A percentile compares a stretch with the other conserved stretches of the same genome.
These are phyloP conservation scores for Anastatus disparis DNA, from an alignment of 1,140 invertebrate genomes.

Conservation along the genomic window DNA sequence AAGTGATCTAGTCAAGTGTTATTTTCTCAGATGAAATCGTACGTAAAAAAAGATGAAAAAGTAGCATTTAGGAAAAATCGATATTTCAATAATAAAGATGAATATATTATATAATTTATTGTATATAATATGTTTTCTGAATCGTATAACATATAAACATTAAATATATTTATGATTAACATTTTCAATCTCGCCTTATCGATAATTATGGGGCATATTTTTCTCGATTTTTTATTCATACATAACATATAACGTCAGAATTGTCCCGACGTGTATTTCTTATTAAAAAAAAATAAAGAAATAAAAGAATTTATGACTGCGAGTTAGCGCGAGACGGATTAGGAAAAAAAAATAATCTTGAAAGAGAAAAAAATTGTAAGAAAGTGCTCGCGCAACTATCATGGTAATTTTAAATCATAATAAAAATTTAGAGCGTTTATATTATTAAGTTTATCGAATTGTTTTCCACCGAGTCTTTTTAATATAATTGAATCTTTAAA, in stretches of 20 bases:
- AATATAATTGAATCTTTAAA: background rate
- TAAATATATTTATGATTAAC: slow-evolving; percentile 36
- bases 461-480: background rate
- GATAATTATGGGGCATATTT: slow-evolving; percentile 12
- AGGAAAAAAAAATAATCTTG: too few relatives aligned
- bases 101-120: slow-evolving; percentile 25
- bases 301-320: slow-evolving; percentile 1
- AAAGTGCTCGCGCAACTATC: background rate
- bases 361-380: background rate
- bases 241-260: too few relatives aligned
- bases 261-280: background rate
- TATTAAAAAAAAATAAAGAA: too few relatives aligned
- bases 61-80: slow-evolving; percentile 17
- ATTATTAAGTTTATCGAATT: slow-evolving; percentile 4
- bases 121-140: background rate
- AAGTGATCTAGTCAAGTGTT: slow-evolving; percentile 65
- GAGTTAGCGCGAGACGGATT: background rate
- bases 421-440: background rate
- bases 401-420: background rate
- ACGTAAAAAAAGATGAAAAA: too few relatives aligned
- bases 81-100: background rate
- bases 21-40: slow-evolving; percentile 39
- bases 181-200: background rate
- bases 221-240: slow-evolving; percentile 35
- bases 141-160: background rate